A percentile compares a stretch with the other conserved stretches of the same genome.
Evolutionary conservation across 2,888 invertebrate species (phyloP).

Genomic region (Rhingia rostrata): DNA sequence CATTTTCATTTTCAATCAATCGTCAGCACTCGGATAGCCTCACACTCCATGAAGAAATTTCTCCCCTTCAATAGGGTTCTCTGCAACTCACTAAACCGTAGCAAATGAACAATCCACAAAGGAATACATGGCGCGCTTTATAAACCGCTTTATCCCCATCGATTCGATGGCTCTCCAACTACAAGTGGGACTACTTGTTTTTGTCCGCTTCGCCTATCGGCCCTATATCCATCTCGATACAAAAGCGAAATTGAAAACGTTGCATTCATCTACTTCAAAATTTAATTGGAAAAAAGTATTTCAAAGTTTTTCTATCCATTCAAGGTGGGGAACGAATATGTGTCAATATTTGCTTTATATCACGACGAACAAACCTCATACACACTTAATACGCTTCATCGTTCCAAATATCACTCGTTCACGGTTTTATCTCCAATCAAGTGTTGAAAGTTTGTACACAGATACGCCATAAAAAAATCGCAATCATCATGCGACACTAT

Average conservation of each 20-base stretch:
- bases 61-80: slow-evolving; percentile 3
- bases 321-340: slow-evolving; percentile 24
- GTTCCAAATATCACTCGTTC: slow-evolving; percentile 36
- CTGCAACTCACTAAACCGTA: slow-evolving; percentile 7
- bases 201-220: not conserved
- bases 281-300: slow-evolving; percentile 25
- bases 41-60: not conserved
- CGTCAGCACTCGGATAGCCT: no score
- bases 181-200: slow-evolving; percentile 23
- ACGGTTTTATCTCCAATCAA: slow-evolving; percentile 10
- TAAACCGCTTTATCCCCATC: slow-evolving; percentile 17
- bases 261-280: slow-evolving; percentile 17
- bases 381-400: slow-evolving; percentile 30
- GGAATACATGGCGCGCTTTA: slow-evolving; percentile 13
- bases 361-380: slow-evolving; percentile 30
- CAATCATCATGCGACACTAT: slow-evolving; percentile 30
- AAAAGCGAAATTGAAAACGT: not conserved
- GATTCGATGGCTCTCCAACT: slow-evolving; percentile 27
- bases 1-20: no score
- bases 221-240: slow-evolving; percentile 10
- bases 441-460: not conserved
- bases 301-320: not conserved
- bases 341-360: slow-evolving; percentile 52
- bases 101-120: slow-evolving; percentile 4
- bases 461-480: not conserved